phyloP scores from a whole-genome alignment of 2,888 invertebrate genomes.

The Salpingus planirostris region DNA sequence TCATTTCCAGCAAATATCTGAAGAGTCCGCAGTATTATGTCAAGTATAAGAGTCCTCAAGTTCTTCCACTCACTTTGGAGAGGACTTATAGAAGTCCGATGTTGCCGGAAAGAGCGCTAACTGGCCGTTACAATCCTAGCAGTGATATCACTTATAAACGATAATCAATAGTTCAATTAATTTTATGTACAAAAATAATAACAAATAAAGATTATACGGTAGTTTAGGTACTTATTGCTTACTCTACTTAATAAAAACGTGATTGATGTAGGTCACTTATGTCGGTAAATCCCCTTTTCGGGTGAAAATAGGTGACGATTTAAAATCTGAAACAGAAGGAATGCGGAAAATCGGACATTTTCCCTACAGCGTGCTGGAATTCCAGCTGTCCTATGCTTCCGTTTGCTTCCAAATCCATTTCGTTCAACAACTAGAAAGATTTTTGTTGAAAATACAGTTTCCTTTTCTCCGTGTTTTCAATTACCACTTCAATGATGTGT shows the following conservation, averaged over 20 bases:
- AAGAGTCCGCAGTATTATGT: conserved; percentile 49
- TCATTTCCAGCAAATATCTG: conserved; percentile 44
- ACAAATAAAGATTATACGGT: no score
- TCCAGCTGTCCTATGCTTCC: conserved; percentile 51
- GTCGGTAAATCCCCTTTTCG: no score
- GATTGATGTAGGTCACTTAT: no score
- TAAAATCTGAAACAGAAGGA: conserved; percentile 52
- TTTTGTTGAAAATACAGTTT: conserved; percentile 2
- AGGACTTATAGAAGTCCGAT: conserved; percentile 45
- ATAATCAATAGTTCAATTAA: no score
- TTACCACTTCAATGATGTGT: conserved; percentile 49
- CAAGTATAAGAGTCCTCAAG: conserved; percentile 50
- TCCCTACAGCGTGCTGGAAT: conserved; percentile 52
- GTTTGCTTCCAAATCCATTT: conserved; percentile 51
- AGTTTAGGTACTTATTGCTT: no score
- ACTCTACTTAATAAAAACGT: no score
- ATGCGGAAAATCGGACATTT: conserved; percentile 53
- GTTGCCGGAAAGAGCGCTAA: conserved; percentile 49
- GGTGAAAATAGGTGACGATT: no score
- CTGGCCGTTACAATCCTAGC: conserved; percentile 47
- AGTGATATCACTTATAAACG: conserved; percentile 48
- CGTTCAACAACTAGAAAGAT: conserved; percentile 50
- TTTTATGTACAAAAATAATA: no score
- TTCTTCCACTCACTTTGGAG: conserved; percentile 46
- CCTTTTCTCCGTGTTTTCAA: conserved; percentile 26